Conservation (phyloP, 2,888 invertebrate genomes). For the Hyles lineata region DNA sequence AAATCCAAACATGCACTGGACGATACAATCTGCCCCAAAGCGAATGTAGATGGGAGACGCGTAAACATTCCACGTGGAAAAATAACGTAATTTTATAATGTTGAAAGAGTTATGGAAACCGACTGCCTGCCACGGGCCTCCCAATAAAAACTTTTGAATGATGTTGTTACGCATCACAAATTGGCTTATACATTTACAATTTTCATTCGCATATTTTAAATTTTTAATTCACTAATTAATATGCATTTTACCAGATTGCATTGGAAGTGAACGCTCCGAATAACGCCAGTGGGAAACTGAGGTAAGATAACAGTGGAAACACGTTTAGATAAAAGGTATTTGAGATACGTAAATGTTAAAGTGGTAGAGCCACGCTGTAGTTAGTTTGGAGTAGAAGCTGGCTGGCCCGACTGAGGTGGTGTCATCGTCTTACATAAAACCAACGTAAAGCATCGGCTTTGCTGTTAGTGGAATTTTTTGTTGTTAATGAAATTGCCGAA, state of each 20-base stretch:
- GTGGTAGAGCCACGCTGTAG: no score
- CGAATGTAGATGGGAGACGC: background rate
- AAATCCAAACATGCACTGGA: background rate
- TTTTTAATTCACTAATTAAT: background rate
- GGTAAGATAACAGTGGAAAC: no score
- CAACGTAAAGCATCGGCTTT: no score
- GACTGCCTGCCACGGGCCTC: background rate
- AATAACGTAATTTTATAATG: background rate
- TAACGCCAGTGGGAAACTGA: no score
- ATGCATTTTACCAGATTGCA: background rate
- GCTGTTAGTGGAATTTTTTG: no score
- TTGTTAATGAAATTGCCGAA: no score
- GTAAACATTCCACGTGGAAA: background rate
- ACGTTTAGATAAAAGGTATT: no score
- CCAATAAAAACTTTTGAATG: constrained; percentile 3
- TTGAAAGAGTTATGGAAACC: background rate
- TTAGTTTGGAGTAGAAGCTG: no score
- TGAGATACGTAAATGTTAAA: no score
- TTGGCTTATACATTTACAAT: background rate
- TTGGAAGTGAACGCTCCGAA: no score
- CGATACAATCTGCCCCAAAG: background rate
- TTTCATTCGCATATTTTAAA: background rate
- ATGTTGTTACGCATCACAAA: constrained; percentile 6
- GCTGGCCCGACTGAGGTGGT: no score
- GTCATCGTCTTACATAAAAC: no score